Percentiles rank a stretch among this genome's conserved stretches.
Conservation (phyloP, 2,797 vertebrate species). For the Lagocephalus sceleratus region DNA sequence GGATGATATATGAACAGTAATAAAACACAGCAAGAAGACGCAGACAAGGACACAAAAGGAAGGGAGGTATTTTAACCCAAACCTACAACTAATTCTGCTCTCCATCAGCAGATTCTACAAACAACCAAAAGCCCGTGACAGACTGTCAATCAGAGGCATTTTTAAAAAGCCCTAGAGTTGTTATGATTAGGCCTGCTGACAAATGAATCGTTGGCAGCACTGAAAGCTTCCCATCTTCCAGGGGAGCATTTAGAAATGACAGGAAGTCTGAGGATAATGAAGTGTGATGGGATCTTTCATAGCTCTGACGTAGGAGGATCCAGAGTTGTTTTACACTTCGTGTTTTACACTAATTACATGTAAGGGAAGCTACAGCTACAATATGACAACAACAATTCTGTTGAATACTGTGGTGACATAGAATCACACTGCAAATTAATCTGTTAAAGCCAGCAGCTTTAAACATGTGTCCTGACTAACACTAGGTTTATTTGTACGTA, state of each 20-base stretch:
- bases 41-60: constrained; percentile 1
- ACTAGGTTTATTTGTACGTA: too few species aligned
- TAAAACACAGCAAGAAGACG: neutral
- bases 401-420: too few species aligned
- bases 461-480: too few species aligned
- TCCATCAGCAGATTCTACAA: constrained; percentile 34
- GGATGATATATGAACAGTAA: constrained; percentile 1
- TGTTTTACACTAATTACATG: neutral
- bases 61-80: constrained; percentile 9
- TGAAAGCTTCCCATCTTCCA: constrained; percentile 56
- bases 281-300: constrained; percentile 18
- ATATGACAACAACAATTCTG: too few species aligned
- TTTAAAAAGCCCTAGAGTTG: constrained; percentile 38
- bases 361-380: too few species aligned
- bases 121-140: constrained; percentile 31
- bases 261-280: constrained; percentile 44
- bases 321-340: neutral
- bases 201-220: constrained; percentile 51
- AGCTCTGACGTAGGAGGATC: constrained; percentile 7
- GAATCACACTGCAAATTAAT: too few species aligned
- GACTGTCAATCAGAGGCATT: constrained; percentile 54
- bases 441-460: too few species aligned
- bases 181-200: constrained; percentile 59
- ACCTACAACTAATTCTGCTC: constrained; percentile 17
- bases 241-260: constrained; percentile 18